Evolutionary conservation across 2,797 vertebrate species (phyloP).

Genomic region (Manis pentadactyla): DNA sequence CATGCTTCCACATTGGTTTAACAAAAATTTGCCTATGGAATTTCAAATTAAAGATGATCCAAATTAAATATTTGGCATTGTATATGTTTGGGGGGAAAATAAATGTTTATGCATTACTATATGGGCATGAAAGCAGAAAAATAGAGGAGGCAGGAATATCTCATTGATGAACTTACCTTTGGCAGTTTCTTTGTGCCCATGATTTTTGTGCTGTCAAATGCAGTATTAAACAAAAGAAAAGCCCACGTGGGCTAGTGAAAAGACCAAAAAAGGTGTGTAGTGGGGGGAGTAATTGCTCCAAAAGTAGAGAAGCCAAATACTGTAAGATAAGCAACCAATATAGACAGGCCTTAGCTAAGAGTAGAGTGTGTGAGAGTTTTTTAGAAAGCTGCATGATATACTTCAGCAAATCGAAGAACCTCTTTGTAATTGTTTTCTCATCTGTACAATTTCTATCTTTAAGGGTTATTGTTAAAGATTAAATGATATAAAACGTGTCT

Average conservation of each 20-base stretch:
- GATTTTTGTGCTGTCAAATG: conserved; percentile 97
- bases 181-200: conserved; percentile 95
- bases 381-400: conserved; percentile 77
- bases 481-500: conserved; percentile 81
- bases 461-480: conserved; percentile 79
- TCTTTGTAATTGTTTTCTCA: conserved; percentile 81
- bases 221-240: conserved; percentile 90
- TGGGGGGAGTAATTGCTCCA: conserved; percentile 67
- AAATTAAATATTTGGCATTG: not conserved
- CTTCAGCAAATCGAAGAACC: conserved; percentile 80
- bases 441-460: conserved; percentile 77
- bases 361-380: conserved; percentile 68
- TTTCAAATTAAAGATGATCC: not conserved
- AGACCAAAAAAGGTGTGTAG: conserved; percentile 48
- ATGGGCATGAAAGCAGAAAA: conserved; percentile 91
- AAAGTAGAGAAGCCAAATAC: conserved; percentile 66
- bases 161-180: conserved; percentile 90
- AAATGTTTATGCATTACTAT: conserved; percentile 87
- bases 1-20: not conserved
- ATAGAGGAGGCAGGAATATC: conserved; percentile 89
- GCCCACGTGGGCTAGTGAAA: conserved; percentile 62
- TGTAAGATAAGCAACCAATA: conserved; percentile 71
- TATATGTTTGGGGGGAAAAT: conserved; percentile 62
- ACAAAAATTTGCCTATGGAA: not conserved
- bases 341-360: conserved; percentile 75